Conservation (phyloP, 1,140 invertebrate genomes). For the Eubasilissa regina region DNA sequence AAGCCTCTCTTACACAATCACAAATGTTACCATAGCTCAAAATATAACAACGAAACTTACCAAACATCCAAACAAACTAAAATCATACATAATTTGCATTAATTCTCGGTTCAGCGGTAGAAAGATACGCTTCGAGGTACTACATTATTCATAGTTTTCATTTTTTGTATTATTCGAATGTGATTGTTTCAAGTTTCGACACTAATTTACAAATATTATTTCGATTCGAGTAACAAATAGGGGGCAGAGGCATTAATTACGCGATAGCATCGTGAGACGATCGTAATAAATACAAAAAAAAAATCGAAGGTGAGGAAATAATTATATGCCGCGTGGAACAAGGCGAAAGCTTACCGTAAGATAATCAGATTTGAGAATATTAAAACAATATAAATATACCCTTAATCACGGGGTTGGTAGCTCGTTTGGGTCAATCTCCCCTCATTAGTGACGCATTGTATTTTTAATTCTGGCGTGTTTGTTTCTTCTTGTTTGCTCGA, state of each 20-base stretch:
- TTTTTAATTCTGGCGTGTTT: constrained; percentile 42
- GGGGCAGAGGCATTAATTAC: constrained; percentile 49
- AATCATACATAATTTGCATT: constrained; percentile 20
- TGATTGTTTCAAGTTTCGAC: constrained; percentile 33
- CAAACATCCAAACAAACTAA: no score
- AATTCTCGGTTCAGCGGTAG: constrained; percentile 6
- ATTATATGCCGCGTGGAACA: constrained; percentile 36
- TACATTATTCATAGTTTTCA: constrained; percentile 5
- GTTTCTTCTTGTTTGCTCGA: constrained; percentile 1
- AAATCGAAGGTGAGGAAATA: constrained; percentile 48
- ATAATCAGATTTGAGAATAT: constrained; percentile 44
- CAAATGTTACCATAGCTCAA: no score
- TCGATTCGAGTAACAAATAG: constrained; percentile 46
- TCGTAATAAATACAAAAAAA: constrained; percentile 21
- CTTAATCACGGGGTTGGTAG: constrained; percentile 39
- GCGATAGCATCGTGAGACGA: constrained; percentile 50
- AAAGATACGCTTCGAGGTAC: constrained; percentile 2
- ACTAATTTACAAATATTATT: constrained; percentile 18
- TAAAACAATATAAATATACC: constrained; percentile 48
- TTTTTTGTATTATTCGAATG: constrained; percentile 42
- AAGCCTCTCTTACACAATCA: no score
- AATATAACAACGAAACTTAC: no score
- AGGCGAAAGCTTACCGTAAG: constrained; percentile 24
- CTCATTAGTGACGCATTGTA: constrained; percentile 40
- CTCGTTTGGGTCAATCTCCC: constrained; percentile 15